Percentiles rank a stretch among this genome's conserved stretches.
These are phyloP conservation scores for Thymelicus acteon DNA, from an alignment of 2,888 invertebrate species.

Conservation along the genomic window DNA sequence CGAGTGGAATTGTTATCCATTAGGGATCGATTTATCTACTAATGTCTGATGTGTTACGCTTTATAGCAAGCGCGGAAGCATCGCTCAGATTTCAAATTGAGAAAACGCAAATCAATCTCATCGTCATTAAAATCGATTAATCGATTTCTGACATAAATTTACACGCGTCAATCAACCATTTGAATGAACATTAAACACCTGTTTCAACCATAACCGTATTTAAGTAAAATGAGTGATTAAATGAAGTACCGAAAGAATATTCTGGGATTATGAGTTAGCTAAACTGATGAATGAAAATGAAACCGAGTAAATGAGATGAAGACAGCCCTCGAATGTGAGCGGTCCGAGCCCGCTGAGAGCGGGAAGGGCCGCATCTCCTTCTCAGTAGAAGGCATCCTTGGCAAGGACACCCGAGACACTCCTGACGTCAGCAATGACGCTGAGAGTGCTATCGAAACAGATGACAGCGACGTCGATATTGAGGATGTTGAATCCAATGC, in stretches of 20 bases:
- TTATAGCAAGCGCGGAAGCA: background rate
- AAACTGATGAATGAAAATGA: conserved; percentile 59
- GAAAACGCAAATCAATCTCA: background rate
- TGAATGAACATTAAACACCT: background rate
- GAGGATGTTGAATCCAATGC: conserved; percentile 76
- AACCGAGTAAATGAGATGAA: conserved; percentile 80
- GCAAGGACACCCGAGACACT: conserved; percentile 65
- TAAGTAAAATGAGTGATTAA: background rate
- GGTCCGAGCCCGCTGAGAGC: conserved; percentile 77
- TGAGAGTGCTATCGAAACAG: conserved; percentile 70
- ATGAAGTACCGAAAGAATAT: conserved; percentile 36
- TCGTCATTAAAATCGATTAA: background rate
- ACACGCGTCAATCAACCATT: background rate
- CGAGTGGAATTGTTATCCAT: too few species aligned
- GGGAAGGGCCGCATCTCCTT: conserved; percentile 89
- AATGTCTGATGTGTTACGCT: background rate
- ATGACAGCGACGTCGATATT: conserved; percentile 81
- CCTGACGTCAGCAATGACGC: conserved; percentile 73
- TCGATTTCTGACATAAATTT: background rate
- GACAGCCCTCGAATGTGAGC: conserved; percentile 82
- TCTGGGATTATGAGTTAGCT: background rate
- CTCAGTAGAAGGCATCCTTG: conserved; percentile 88
- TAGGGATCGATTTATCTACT: background rate
- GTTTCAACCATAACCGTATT: background rate
- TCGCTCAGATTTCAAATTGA: background rate